Evolutionary conservation across 2,113 vertebrate species (phyloP).

Genomic region (Zapornia atra): DNA sequence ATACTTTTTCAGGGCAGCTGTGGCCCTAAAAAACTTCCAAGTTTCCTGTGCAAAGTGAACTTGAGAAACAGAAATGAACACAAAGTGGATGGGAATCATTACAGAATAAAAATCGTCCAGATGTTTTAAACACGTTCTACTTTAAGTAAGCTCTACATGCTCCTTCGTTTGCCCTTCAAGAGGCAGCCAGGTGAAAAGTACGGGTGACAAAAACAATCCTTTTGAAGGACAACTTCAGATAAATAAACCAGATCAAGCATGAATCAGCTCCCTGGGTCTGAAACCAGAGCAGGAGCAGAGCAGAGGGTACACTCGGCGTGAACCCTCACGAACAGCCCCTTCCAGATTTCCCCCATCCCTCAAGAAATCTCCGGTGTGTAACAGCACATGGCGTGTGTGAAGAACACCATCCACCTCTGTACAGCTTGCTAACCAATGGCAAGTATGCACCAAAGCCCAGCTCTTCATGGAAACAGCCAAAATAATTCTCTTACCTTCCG

Average conservation of each 20-base stretch:
- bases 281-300: background rate
- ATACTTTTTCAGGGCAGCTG: background rate
- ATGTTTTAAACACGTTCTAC: background rate
- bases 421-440: background rate
- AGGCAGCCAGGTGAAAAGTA: constrained; percentile 1
- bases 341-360: background rate
- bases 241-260: background rate
- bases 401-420: background rate
- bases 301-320: background rate
- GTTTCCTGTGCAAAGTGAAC: background rate
- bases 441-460: background rate
- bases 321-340: background rate
- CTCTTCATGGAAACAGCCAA: background rate
- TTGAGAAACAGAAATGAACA: rapidly evolving
- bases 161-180: background rate
- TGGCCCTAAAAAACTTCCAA: background rate
- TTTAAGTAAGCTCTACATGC: background rate
- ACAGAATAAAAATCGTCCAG: background rate
- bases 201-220: background rate
- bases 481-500: constrained; percentile 85
- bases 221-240: background rate
- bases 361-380: background rate
- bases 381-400: rapidly evolving
- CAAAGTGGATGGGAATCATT: background rate
- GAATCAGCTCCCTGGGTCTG: background rate